Percentiles rank a stretch among this genome's conserved stretches.
These are phyloP conservation scores for Cryptotermes secundus DNA, from an alignment of 1,140 invertebrate species.

Conservation along the genomic window DNA sequence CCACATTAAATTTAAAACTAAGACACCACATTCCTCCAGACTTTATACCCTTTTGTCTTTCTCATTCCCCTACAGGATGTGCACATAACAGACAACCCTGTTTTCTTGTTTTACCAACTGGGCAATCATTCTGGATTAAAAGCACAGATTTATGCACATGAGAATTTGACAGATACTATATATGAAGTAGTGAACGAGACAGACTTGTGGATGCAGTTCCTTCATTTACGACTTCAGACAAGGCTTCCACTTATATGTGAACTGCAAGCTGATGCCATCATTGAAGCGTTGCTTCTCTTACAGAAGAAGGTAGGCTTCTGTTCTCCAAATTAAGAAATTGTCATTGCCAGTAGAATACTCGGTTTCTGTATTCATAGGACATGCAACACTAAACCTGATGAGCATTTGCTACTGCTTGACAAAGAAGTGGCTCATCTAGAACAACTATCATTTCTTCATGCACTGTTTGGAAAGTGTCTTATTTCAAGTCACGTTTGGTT, in stretches of 20 bases:
- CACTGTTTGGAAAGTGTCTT: no score
- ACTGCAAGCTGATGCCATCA: constrained; percentile 53
- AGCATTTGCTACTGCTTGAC: background rate
- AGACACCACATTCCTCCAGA: no score
- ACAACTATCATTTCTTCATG: no score
- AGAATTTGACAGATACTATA: constrained; percentile 62
- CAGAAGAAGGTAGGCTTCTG: constrained; percentile 53
- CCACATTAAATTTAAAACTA: no score
- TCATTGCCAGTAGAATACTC: no score
- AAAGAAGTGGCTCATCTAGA: no score
- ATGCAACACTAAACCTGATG: background rate
- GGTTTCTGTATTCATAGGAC: no score
- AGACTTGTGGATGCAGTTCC: constrained; percentile 64
- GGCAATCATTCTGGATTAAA: constrained; percentile 51
- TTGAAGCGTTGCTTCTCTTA: constrained; percentile 55
- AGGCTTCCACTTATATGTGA: constrained; percentile 54
- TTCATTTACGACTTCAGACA: constrained; percentile 59
- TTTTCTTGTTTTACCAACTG: constrained; percentile 61
- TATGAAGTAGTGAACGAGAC: constrained; percentile 61
- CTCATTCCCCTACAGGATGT: constrained; percentile 56
- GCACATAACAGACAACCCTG: constrained; percentile 73
- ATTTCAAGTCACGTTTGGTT: no score
- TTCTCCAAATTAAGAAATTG: background rate
- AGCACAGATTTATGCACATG: constrained; percentile 68
- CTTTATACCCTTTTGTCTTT: background rate